Evolutionary conservation across 2,113 vertebrate genomes (phyloP).

Genomic region (Melospiza georgiana): DNA sequence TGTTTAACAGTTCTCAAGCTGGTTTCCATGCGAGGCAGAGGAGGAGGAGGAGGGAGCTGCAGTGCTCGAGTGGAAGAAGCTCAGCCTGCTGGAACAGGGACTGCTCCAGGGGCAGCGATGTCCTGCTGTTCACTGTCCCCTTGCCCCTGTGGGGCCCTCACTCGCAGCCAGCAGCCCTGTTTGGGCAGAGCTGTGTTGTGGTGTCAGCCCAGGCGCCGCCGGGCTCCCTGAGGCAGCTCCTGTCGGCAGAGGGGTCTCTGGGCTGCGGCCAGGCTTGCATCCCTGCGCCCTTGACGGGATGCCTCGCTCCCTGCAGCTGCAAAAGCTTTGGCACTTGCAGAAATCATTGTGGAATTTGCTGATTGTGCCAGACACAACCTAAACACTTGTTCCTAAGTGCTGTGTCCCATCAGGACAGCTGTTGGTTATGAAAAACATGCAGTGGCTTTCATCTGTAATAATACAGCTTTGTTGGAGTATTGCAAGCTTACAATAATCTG

Average conservation of each 20-base stretch:
- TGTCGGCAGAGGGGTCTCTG: neutral
- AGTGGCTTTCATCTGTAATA: neutral
- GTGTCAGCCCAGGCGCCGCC: neutral
- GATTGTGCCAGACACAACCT: slow-evolving; percentile 30
- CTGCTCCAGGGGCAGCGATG: rapidly evolving
- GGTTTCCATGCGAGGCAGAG: neutral
- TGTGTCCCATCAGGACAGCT: slow-evolving; percentile 12
- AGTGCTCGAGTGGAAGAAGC: neutral
- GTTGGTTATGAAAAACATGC: slow-evolving; percentile 15
- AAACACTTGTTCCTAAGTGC: slow-evolving; percentile 22
- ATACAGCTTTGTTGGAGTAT: slow-evolving; percentile 6
- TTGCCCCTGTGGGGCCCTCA: neutral
- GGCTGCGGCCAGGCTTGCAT: neutral
- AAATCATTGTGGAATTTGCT: slow-evolving; percentile 46
- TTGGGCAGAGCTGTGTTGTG: neutral
- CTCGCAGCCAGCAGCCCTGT: neutral
- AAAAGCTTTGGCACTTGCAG: slow-evolving; percentile 15
- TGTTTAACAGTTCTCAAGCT: neutral
- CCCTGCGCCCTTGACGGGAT: rapidly evolving
- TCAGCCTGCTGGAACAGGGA: neutral
- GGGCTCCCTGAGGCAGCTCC: neutral
- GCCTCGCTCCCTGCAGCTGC: neutral
- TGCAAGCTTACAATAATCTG: neutral
- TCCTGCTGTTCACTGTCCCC: neutral
- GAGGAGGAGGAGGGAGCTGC: neutral